Percentiles rank a stretch among this genome's conserved stretches.
These are phyloP conservation scores for Theretra japonica DNA, from an alignment of 2,888 invertebrate genomes.

Conservation along the genomic window DNA sequence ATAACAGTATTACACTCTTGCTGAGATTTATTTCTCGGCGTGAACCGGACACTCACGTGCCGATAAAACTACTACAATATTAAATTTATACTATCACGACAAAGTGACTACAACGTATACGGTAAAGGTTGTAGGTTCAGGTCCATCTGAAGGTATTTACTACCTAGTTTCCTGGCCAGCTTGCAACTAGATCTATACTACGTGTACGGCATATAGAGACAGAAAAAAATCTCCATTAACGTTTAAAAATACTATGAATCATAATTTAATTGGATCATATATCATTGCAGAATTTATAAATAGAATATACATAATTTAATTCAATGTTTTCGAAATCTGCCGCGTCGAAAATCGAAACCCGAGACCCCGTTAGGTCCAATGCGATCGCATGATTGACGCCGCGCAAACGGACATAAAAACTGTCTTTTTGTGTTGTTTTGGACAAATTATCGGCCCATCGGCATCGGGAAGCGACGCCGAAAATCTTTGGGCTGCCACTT, in stretches of 20 bases:
- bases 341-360: background rate
- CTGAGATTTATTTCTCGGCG: background rate
- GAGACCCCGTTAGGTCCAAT: background rate
- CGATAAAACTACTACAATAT: background rate
- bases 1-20: slow-evolving; percentile 16
- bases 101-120: no score
- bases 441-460: slow-evolving; percentile 46
- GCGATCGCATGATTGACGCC: slow-evolving; percentile 62
- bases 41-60: background rate
- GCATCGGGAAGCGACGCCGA: slow-evolving; percentile 43
- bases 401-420: slow-evolving; percentile 53
- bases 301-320: no score
- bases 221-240: no score
- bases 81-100: background rate
- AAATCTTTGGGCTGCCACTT: slow-evolving; percentile 54
- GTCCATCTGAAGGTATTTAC: no score
- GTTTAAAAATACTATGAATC: no score
- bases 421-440: slow-evolving; percentile 56
- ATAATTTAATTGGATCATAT: no score
- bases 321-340: no score
- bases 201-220: no score
- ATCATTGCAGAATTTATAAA: no score
- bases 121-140: no score
- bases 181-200: no score
- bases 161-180: no score